Evolutionary conservation across 2,888 invertebrate species (phyloP).

Genomic region (Brachyopa scutellaris): DNA sequence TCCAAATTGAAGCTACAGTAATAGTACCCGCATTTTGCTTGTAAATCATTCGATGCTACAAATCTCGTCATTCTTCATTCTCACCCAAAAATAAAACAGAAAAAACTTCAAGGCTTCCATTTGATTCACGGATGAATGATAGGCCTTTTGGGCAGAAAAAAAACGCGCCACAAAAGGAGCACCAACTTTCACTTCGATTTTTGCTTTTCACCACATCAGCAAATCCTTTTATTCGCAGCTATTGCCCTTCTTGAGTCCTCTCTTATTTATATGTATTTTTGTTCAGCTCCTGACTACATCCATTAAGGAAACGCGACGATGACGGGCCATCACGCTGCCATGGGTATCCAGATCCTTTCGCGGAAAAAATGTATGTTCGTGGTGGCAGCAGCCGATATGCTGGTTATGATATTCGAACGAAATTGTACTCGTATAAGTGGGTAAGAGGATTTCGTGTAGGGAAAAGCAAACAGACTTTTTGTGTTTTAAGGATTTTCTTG

Average conservation of each 20-base stretch:
- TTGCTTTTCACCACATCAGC: constrained; percentile 46
- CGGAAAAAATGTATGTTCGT: constrained; percentile 36
- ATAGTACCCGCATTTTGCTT: constrained; percentile 5
- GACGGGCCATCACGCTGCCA: background rate
- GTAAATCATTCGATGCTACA: constrained; percentile 41
- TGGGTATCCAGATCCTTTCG: constrained; percentile 33
- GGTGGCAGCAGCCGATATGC: constrained; percentile 17
- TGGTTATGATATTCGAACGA: background rate
- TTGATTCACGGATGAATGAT: constrained; percentile 49
- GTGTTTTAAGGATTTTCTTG: constrained; percentile 12
- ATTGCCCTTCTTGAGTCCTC: constrained; percentile 1
- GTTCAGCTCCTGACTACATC: background rate
- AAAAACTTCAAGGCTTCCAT: background rate
- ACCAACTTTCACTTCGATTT: constrained; percentile 22
- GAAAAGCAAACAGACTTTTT: background rate
- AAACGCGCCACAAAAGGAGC: constrained; percentile 10
- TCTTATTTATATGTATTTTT: constrained; percentile 8
- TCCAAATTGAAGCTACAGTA: background rate
- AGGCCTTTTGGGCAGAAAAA: constrained; percentile 9
- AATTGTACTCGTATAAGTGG: background rate
- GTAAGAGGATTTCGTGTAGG: constrained; percentile 10
- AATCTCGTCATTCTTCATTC: constrained; percentile 49
- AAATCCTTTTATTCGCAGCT: constrained; percentile 50
- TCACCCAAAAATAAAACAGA: background rate
- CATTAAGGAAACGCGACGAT: constrained; percentile 14